Conservation (phyloP, 1,140 invertebrate species). For the Bombus confusus region DNA sequence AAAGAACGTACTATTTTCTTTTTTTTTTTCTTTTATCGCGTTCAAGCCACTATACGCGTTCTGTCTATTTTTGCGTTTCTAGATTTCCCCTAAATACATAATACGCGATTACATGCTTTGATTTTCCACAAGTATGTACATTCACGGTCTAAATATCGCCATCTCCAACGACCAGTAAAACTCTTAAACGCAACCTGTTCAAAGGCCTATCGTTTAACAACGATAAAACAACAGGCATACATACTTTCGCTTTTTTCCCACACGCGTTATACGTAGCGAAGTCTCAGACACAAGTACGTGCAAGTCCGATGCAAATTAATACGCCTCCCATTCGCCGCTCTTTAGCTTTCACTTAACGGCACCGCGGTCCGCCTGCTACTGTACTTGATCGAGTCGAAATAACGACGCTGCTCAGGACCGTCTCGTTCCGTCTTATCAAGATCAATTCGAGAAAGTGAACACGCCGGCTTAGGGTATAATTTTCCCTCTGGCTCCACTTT, state of each 20-base stretch:
- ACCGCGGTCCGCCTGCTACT: not conserved
- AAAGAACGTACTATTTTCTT: no score
- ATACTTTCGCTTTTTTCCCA: slow-evolving; percentile 18
- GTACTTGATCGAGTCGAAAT: slow-evolving; percentile 6
- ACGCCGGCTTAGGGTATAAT: slow-evolving; percentile 5
- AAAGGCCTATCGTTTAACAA: not conserved
- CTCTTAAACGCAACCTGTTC: not conserved
- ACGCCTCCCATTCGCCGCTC: not conserved
- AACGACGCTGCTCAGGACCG: not conserved
- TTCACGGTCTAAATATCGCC: not conserved
- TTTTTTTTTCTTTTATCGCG: no score
- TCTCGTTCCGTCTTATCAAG: not conserved
- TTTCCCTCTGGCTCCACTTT: not conserved
- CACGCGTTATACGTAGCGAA: not conserved
- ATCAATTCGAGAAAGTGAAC: slow-evolving; percentile 17
- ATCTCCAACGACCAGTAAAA: not conserved
- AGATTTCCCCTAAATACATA: no score
- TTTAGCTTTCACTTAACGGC: slow-evolving; percentile 20
- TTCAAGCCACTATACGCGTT: no score
- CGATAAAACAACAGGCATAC: not conserved
- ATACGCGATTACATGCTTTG: no score
- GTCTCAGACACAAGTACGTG: no score
- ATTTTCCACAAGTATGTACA: not conserved
- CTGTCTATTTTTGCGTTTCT: no score
- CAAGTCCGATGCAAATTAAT: slow-evolving; percentile 5